Percentiles rank a stretch among this genome's conserved stretches.
Conservation (phyloP, 2,888 invertebrate genomes). For the Drosophila seclusa region DNA sequence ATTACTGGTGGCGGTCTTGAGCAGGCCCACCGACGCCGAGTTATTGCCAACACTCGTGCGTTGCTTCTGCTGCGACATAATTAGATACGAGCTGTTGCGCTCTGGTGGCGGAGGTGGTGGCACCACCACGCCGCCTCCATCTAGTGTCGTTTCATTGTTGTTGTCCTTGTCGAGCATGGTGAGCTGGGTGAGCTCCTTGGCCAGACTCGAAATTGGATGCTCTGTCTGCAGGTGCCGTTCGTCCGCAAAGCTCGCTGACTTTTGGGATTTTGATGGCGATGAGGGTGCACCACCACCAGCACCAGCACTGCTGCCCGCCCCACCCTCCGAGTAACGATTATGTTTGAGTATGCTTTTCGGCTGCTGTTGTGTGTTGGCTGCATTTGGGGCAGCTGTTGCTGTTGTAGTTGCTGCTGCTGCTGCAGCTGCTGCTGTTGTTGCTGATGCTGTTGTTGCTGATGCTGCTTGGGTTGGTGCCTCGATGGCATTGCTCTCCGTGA, state of each 20-base stretch:
- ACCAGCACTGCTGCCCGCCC: conserved; percentile 47
- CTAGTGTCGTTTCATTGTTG: conserved; percentile 60
- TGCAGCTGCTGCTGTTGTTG: conserved; percentile 14
- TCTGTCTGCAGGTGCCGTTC: conserved; percentile 82
- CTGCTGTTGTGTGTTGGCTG: conserved; percentile 62
- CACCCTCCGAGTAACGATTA: conserved; percentile 81
- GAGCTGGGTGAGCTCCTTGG: conserved; percentile 81
- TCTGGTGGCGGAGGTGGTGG: conserved; percentile 92
- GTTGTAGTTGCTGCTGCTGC: neutral
- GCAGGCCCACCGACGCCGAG: conserved; percentile 72
- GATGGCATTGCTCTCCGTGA: conserved; percentile 60
- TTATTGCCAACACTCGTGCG: conserved; percentile 52
- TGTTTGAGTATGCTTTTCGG: conserved; percentile 85
- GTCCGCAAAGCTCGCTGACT: conserved; percentile 84
- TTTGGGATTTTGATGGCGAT: conserved; percentile 84
- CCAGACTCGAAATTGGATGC: conserved; percentile 79
- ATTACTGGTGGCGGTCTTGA: conserved; percentile 80
- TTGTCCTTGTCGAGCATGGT: conserved; percentile 75
- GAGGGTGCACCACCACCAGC: conserved; percentile 72
- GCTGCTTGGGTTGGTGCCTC: conserved; percentile 35
- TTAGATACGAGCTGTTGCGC: conserved; percentile 94
- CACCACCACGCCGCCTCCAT: conserved; percentile 39
- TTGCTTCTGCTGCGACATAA: conserved; percentile 89
- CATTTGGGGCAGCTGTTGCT: neutral
- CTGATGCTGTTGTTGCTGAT: conserved; percentile 16